Conservation (phyloP, 2,113 vertebrate genomes). For the Capreolus pygargus region DNA sequence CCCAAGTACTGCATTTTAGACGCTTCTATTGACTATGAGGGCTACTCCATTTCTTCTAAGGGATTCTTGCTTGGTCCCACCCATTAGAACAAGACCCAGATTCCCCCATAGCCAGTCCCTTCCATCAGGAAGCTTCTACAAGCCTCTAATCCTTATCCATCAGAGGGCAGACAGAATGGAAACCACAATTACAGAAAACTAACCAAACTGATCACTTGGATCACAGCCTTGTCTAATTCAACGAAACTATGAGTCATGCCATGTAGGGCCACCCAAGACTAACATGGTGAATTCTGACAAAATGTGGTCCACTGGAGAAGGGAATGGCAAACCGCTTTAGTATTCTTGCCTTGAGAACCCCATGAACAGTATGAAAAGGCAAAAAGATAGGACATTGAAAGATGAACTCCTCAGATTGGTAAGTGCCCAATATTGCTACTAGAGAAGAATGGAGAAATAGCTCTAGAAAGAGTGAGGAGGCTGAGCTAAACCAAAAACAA, state of each 20-base stretch:
- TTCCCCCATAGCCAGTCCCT: background rate
- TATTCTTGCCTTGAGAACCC: background rate
- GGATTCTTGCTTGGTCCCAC: background rate
- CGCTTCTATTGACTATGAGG: background rate
- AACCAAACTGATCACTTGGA: background rate
- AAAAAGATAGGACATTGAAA: background rate
- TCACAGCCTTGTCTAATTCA: background rate
- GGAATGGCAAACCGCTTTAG: background rate
- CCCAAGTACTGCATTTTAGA: background rate
- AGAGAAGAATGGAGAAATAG: background rate
- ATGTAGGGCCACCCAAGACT: background rate
- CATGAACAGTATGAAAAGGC: background rate
- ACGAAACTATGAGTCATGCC: background rate
- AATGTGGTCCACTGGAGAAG: background rate
- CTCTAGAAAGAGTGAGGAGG: background rate
- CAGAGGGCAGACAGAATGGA: background rate
- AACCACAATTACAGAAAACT: background rate
- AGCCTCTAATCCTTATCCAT: background rate
- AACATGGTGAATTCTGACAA: background rate
- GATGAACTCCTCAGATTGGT: accelerated
- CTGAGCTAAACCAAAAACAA: background rate
- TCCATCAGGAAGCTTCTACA: background rate
- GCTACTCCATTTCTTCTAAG: background rate
- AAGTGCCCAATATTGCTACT: background rate
- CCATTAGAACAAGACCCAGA: background rate